phyloP scores from a whole-genome alignment of 2,888 invertebrate species.

The Galerucella pusilla region DNA sequence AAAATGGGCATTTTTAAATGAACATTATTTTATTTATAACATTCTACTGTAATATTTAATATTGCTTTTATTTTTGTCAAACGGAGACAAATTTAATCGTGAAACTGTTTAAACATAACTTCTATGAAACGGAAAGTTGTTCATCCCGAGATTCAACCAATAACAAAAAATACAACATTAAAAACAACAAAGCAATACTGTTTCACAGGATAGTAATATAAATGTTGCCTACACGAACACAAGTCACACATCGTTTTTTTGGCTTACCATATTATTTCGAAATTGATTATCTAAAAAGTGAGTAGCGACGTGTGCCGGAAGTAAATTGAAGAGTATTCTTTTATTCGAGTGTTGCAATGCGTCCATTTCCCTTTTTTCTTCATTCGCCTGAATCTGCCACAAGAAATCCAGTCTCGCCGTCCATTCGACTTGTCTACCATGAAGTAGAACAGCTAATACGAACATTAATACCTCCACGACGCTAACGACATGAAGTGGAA shows the following conservation, averaged over 20 bases:
- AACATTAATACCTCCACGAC: conserved; percentile 85
- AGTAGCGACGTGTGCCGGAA: conserved; percentile 91
- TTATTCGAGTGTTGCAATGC: conserved; percentile 91
- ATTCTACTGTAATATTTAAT: too few species aligned
- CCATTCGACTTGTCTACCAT: conserved; percentile 91
- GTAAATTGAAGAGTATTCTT: conserved; percentile 87
- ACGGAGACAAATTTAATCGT: too few species aligned
- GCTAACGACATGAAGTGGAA: conserved; percentile 83
- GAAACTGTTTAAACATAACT: not conserved
- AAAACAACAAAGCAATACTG: conserved; percentile 17
- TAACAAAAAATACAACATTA: conserved; percentile 22
- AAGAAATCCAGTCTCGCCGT: conserved; percentile 86
- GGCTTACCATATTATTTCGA: conserved; percentile 82
- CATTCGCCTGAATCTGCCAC: conserved; percentile 87
- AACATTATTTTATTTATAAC: too few species aligned
- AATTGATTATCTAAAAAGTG: conserved; percentile 93
- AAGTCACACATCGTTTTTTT: conserved; percentile 10
- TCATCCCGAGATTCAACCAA: not conserved
- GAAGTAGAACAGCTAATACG: conserved; percentile 84
- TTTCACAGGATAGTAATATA: conserved; percentile 38
- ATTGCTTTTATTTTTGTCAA: too few species aligned
- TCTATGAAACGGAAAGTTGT: conserved; percentile 7
- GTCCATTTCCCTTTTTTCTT: conserved; percentile 93
- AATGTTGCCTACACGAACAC: conserved; percentile 56
- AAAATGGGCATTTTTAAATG: too few species aligned